phyloP scores from a whole-genome alignment of 2,113 vertebrate species.

The Hippocampus comes region DNA sequence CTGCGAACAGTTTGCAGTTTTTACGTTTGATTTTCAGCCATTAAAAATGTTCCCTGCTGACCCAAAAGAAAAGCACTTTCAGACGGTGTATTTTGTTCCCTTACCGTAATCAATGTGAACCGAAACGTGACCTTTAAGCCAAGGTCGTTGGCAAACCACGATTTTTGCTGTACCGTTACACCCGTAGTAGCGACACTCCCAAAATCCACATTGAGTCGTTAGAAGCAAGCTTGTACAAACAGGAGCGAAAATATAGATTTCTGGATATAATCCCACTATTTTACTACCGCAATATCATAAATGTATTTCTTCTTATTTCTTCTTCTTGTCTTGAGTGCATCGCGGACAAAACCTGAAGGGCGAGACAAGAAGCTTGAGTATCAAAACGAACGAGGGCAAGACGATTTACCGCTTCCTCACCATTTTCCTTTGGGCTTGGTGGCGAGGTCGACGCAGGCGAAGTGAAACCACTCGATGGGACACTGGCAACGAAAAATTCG shows the following conservation, averaged over 20 bases:
- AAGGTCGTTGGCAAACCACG: no score
- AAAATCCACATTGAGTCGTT: constrained; percentile 45
- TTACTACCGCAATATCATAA: constrained; percentile 47
- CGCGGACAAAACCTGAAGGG: constrained; percentile 89
- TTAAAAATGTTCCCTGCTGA: background rate
- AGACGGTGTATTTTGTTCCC: no score
- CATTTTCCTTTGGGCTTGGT: constrained; percentile 99
- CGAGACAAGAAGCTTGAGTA: background rate
- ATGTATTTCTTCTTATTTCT: constrained; percentile 75
- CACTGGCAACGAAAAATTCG: constrained; percentile 73
- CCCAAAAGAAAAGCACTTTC: no score
- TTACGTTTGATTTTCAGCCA: background rate
- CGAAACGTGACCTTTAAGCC: no score
- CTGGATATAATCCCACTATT: constrained; percentile 36
- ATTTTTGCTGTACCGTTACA: background rate
- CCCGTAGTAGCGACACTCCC: constrained; percentile 15
- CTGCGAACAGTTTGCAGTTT: background rate
- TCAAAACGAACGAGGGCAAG: background rate
- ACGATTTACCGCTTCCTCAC: constrained; percentile 65
- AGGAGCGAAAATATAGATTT: constrained; percentile 44
- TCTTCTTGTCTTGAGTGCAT: constrained; percentile 93
- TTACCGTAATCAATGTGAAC: no score
- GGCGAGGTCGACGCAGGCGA: constrained; percentile 94
- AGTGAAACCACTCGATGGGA: constrained; percentile 99
- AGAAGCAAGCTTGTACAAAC: constrained; percentile 49